phyloP scores from a whole-genome alignment of 2,797 vertebrate species.

The Alosa sapidissima region DNA sequence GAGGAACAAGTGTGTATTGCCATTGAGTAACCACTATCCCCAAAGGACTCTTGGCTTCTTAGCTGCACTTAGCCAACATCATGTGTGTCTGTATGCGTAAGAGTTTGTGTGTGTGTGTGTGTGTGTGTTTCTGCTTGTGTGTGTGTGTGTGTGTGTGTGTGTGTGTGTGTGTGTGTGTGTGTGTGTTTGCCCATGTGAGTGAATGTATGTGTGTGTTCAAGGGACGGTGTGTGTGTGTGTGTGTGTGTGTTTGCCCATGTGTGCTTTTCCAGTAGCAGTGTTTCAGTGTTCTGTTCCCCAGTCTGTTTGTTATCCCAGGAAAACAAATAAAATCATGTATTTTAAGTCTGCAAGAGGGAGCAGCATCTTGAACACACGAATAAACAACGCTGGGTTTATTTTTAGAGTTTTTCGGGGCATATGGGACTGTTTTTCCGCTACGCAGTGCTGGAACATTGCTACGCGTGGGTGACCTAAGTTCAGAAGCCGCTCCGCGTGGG shows the following conservation, averaged over 20 bases:
- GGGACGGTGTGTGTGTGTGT: neutral
- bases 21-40: neutral
- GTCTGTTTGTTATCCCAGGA: neutral
- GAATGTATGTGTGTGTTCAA: neutral
- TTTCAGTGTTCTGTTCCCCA: neutral
- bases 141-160: neutral
- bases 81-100: neutral
- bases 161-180: neutral
- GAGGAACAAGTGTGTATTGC: neutral
- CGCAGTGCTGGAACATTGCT: slow-evolving; percentile 26
- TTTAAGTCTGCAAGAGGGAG: slow-evolving; percentile 43
- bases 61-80: neutral
- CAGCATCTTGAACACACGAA: slow-evolving; percentile 42
- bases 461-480: slow-evolving; percentile 29
- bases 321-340: slow-evolving; percentile 16
- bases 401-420: slow-evolving; percentile 33
- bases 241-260: neutral
- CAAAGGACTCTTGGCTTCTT: neutral
- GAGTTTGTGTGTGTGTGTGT: neutral
- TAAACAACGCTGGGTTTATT: slow-evolving; percentile 44
- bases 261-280: neutral
- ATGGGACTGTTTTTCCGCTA: slow-evolving; percentile 10
- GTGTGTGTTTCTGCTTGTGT: neutral
- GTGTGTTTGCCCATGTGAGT: neutral
- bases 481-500: slow-evolving; percentile 18